Conservation (phyloP, 2,113 vertebrate species). For the Serinus canaria region DNA sequence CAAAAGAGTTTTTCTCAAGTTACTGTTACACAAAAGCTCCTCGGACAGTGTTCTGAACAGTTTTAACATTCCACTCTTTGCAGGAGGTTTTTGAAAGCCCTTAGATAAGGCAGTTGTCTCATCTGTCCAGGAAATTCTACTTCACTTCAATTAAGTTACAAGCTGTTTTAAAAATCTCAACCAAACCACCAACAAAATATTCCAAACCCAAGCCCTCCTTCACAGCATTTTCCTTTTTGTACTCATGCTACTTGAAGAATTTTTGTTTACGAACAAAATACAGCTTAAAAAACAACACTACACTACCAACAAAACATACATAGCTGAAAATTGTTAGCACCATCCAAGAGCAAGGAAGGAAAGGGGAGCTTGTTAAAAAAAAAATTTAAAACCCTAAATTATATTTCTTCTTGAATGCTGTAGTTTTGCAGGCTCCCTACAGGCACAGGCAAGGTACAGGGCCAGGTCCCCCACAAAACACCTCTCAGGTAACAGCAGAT, state of each 20-base stretch:
- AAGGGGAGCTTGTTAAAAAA: neutral
- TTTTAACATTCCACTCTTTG: neutral
- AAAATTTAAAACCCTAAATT: neutral
- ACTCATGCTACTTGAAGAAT: neutral
- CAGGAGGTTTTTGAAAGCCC: neutral
- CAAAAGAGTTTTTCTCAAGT: neutral
- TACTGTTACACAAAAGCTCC: neutral
- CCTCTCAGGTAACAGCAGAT: neutral
- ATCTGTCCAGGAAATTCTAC: neutral
- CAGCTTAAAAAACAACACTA: neutral
- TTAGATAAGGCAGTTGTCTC: neutral
- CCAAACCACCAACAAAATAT: neutral
- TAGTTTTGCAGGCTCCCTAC: neutral
- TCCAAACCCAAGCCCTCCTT: neutral
- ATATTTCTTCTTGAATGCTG: neutral
- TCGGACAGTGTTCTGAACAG: neutral
- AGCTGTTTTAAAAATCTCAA: neutral
- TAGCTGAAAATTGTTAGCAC: neutral
- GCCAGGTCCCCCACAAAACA: fast-evolving
- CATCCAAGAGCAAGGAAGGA: neutral
- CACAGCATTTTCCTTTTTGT: neutral
- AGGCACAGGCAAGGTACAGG: neutral
- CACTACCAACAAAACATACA: neutral
- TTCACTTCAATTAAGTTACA: neutral
- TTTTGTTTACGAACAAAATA: neutral